Evolutionary conservation across 2,797 vertebrate genomes (phyloP), one percentile per base, ranked within the genome.

Genomic region (Hippocampus kuda): DNA sequence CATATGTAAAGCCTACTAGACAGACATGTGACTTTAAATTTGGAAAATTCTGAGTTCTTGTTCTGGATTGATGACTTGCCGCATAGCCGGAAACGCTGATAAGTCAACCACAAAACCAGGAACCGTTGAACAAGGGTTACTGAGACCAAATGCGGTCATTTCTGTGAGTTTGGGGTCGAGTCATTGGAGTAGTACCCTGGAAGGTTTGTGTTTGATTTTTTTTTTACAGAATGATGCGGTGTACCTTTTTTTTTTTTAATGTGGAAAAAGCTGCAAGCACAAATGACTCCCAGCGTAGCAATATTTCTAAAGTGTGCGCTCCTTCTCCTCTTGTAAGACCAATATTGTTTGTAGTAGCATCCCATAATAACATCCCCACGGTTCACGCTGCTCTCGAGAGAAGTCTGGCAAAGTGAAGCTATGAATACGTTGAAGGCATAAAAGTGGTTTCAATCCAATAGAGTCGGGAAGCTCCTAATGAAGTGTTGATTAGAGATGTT

Each of bases 321-420:
- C 26, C 56, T 54, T 54, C 56, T 57, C 56, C 56, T 57, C 56
- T 57, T 57, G 56, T 57, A 57, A 57, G 24, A 16, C 56, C 56
- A 27, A 27, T 27, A 57, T 57, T 57, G 56, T 57, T 57, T 57
- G 56, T 27, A 27, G 56, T 26, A 27, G 56, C 56, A 57, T 57
- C 56, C 56, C 56, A 30, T 57, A 57, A 57, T 57, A 57, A 57
- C 56, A 57, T 57, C 56, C 56, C 56, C 56, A 57, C 56, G 26
- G 56, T 15, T n/a, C n/a, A 1, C n/a, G 53, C 53, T 24, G 53
- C 24, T 54, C 53, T 54, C 53, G 10, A 54, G 53, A 54, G 10
- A 54, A 54, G 53, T 12, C 53, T 24, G 53, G n/a, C 53, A 24
- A 54, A 24, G 53, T 54, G 53, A n/a, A 24, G 53, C 53, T 54